Base-by-base conservation (phyloP, 2,113 vertebrate species). In the Hystrix cristata region DNA sequence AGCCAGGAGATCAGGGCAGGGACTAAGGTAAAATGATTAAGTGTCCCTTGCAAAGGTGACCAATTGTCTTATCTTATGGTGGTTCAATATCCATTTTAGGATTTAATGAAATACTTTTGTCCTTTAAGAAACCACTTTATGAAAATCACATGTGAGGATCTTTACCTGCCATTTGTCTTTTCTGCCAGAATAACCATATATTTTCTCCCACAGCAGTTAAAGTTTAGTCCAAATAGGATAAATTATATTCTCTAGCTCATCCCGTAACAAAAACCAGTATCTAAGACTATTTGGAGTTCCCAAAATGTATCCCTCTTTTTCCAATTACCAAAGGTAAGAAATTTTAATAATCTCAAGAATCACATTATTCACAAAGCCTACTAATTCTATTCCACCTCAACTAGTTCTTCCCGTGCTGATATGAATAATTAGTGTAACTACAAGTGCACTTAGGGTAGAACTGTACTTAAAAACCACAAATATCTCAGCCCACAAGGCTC, bases 101-200 rank as follows among this genome's bases (percentile, higher is more conserved):
- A 85, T 60, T 10, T 51, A 74, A 71, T 34, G 38, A 78, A 96
- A 74, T 7, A 27, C 43, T 81, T 51, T n/a, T 55, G 59, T 31
- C 16, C 57, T 85, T 95, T 55, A 88, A 96, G 82, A 60, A 83
- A 74, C 11, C 60, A 3, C 23, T 93, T 60, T 64, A 46, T 72
- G 23, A 93, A 94, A 92, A 80, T 83, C 82, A 65, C 19, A 96
- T 69, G 23, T 51, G 34, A 96, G 13, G 25, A 64, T 1, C 7
- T 81, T 93, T 90, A 71, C 19, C 19, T 92, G 59, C 1, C 57
- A 71, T 67, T 91, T 96, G 12, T 90, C 62, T 95, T 80, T 92
- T 82, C 18, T 25, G 5, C 16, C 53, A 74, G 25, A 91, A 71
- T 60, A 43, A 43, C 48, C 51, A 92, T 34, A n/a, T 59, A 34